phyloP scores from a whole-genome alignment of 1,140 invertebrate genomes.

The Psilanteris sp. region DNA sequence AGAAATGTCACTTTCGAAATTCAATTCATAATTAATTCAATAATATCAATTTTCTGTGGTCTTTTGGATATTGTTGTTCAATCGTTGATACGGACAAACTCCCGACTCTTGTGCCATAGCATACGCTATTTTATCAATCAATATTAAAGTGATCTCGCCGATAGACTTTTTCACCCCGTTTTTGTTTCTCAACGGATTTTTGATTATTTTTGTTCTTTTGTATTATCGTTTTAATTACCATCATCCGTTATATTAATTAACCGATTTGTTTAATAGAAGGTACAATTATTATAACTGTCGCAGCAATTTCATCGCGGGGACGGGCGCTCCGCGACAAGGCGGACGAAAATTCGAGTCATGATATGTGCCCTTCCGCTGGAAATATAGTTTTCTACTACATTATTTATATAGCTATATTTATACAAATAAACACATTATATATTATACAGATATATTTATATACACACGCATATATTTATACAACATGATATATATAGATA shows the following conservation, averaged over 20 bases:
- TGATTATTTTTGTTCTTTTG: slow-evolving; percentile 33
- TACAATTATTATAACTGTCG: slow-evolving; percentile 34
- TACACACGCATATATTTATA: slow-evolving; percentile 58
- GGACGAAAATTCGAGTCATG: slow-evolving; percentile 67
- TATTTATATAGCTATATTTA: slow-evolving; percentile 77
- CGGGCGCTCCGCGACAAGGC: slow-evolving; percentile 32
- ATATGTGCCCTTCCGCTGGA: slow-evolving; percentile 29
- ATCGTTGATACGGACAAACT: background rate
- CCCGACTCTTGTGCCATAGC: slow-evolving; percentile 61
- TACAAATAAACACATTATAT: slow-evolving; percentile 62
- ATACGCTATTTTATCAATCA: slow-evolving; percentile 47
- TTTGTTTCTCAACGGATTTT: slow-evolving; percentile 46
- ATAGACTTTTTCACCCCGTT: slow-evolving; percentile 61
- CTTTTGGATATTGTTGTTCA: background rate
- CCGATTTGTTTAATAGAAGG: slow-evolving; percentile 1
- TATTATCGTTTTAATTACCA: slow-evolving; percentile 26
- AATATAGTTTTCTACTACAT: slow-evolving; percentile 76
- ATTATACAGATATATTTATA: slow-evolving; percentile 62
- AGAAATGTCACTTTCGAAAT: no score
- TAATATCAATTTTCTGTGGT: background rate
- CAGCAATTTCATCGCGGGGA: slow-evolving; percentile 57
- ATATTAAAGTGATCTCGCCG: slow-evolving; percentile 60
- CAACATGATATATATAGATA: slow-evolving; percentile 29
- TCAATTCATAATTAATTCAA: no score
- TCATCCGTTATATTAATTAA: background rate